phyloP scores from a whole-genome alignment of 2,888 invertebrate genomes.

The Hedya salicella region DNA sequence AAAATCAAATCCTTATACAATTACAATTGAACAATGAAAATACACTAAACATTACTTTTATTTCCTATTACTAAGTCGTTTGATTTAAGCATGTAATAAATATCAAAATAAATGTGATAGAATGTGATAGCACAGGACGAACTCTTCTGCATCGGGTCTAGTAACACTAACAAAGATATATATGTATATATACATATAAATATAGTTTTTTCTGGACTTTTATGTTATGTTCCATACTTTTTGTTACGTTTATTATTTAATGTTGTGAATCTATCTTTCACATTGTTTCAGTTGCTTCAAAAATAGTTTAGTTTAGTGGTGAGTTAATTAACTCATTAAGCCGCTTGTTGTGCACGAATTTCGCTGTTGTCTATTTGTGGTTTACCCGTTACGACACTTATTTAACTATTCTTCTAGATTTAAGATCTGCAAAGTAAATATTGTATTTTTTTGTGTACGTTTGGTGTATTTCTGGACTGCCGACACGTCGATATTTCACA shows the following conservation, averaged over 20 bases:
- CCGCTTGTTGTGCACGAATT: conserved; percentile 52
- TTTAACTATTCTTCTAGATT: background rate
- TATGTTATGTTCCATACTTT: conserved; percentile 7
- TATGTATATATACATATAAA: too few species aligned
- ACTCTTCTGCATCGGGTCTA: too few species aligned
- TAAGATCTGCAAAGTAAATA: background rate
- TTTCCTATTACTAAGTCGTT: too few species aligned
- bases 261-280: conserved; percentile 57
- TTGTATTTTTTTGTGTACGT: background rate
- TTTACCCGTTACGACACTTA: background rate
- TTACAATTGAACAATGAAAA: too few species aligned
- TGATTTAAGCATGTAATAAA: too few species aligned
- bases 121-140: too few species aligned
- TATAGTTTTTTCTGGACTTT: background rate
- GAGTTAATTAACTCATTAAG: conserved; percentile 60
- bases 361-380: conserved; percentile 48
- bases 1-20: too few species aligned
- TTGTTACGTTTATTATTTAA: conserved; percentile 1
- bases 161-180: background rate
- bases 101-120: too few species aligned
- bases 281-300: conserved; percentile 82
- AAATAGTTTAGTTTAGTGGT: conserved; percentile 75
- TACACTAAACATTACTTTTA: too few species aligned
- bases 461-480: too few species aligned
- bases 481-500: too few species aligned